phyloP scores from a whole-genome alignment of 2,888 invertebrate genomes.

The Ctena decussata region DNA sequence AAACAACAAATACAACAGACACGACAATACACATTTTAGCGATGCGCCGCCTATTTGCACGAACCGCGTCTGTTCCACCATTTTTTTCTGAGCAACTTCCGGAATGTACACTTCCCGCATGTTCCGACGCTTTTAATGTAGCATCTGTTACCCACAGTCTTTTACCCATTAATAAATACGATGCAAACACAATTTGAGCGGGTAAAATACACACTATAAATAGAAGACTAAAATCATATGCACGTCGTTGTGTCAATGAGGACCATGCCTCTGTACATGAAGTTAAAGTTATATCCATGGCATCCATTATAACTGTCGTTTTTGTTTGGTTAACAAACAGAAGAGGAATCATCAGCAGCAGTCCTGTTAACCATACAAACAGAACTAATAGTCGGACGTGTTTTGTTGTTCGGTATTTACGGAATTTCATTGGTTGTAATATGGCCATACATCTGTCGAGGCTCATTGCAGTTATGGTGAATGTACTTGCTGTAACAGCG shows the following conservation, averaged over 20 bases:
- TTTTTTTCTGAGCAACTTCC: constrained; percentile 49
- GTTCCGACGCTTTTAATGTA: constrained; percentile 53
- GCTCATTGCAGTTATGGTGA: constrained; percentile 94
- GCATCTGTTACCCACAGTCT: constrained; percentile 86
- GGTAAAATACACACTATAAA: constrained; percentile 93
- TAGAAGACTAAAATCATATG: constrained; percentile 91
- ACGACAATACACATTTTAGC: constrained; percentile 92
- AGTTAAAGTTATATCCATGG: constrained; percentile 50
- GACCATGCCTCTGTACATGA: constrained; percentile 90
- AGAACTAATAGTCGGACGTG: constrained; percentile 90
- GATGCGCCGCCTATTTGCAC: constrained; percentile 91
- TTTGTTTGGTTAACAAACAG: constrained; percentile 87
- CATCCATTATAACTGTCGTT: constrained; percentile 62
- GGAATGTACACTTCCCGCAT: constrained; percentile 27
- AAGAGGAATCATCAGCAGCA: constrained; percentile 91
- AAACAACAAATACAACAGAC: constrained; percentile 92
- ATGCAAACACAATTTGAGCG: constrained; percentile 88
- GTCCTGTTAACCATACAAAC: constrained; percentile 90
- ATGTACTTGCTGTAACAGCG: constrained; percentile 92
- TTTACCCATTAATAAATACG: constrained; percentile 86
- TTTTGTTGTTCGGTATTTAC: constrained; percentile 91
- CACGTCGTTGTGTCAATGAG: constrained; percentile 87
- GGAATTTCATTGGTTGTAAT: constrained; percentile 91
- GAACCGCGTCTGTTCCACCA: constrained; percentile 58
- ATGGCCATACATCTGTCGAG: constrained; percentile 91